Evolutionary conservation across 2,888 invertebrate genomes (phyloP).

Genomic region (Ptilodon capucinus): DNA sequence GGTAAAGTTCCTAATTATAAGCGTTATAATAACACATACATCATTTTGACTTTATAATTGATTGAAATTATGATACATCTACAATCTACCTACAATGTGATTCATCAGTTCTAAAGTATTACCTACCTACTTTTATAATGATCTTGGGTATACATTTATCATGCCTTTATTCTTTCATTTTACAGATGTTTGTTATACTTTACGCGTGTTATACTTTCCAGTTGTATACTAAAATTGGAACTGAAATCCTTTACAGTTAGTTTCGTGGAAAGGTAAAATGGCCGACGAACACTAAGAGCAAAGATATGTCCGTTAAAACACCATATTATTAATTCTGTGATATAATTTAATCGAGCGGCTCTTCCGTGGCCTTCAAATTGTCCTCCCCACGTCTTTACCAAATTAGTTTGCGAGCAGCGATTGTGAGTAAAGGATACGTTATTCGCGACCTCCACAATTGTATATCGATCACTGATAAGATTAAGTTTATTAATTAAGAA

Average conservation of each 20-base stretch:
- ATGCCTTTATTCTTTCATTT: no score
- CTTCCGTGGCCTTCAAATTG: conserved; percentile 28
- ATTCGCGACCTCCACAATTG: conserved; percentile 17
- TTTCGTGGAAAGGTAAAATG: no score
- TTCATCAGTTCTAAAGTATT: no score
- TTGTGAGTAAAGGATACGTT: conserved; percentile 7
- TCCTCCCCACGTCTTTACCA: conserved; percentile 17
- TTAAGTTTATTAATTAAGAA: conserved; percentile 16
- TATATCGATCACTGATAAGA: conserved; percentile 34
- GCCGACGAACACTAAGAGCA: no score
- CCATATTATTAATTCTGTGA: not conserved
- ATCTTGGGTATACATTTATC: no score
- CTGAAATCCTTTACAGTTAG: no score
- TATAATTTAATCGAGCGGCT: conserved; percentile 11
- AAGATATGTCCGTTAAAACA: no score
- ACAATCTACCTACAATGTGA: not conserved
- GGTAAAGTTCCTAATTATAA: not conserved
- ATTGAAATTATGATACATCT: no score
- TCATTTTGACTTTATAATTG: not conserved
- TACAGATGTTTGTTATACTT: no score
- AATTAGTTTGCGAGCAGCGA: conserved; percentile 9
- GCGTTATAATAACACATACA: not conserved
- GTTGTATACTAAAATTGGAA: no score
- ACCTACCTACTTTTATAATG: no score
- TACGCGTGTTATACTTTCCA: no score